Conservation (phyloP, 2,113 vertebrate genomes). For the Erythrolamprus reginae region DNA sequence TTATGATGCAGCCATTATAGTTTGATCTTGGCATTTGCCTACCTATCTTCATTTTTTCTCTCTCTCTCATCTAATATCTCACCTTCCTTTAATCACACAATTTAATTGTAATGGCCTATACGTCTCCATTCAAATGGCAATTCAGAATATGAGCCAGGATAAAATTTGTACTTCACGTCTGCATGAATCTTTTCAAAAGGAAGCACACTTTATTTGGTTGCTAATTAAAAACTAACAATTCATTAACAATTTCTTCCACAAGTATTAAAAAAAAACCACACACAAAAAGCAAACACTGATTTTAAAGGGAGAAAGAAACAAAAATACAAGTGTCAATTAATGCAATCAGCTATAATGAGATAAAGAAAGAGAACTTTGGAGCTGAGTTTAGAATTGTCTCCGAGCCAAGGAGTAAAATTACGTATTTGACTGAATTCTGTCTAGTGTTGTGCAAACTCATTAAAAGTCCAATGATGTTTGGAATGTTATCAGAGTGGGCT, state of each 20-base stretch:
- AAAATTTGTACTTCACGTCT: neutral
- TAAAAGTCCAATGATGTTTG: neutral
- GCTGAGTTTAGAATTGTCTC: conserved; percentile 17
- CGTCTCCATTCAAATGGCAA: neutral
- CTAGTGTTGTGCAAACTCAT: neutral
- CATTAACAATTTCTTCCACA: neutral
- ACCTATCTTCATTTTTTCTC: neutral
- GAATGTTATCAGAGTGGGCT: neutral
- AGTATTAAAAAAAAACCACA: neutral
- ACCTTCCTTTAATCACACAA: neutral
- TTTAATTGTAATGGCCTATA: neutral
- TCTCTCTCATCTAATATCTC: neutral
- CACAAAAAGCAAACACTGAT: neutral
- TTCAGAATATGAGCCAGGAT: conserved; percentile 7
- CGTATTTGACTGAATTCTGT: accelerated
- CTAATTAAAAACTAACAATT: conserved; percentile 15
- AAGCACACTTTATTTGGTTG: neutral
- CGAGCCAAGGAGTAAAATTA: conserved; percentile 20
- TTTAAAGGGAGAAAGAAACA: conserved; percentile 19
- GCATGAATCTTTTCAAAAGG: neutral
- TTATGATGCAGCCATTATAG: neutral
- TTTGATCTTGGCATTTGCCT: neutral
- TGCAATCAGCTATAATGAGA: conserved; percentile 54
- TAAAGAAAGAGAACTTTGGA: conserved; percentile 42
- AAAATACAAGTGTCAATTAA: conserved; percentile 43